Base-by-base conservation (phyloP, 2,797 vertebrate species). In the Hirundo rustica region DNA sequence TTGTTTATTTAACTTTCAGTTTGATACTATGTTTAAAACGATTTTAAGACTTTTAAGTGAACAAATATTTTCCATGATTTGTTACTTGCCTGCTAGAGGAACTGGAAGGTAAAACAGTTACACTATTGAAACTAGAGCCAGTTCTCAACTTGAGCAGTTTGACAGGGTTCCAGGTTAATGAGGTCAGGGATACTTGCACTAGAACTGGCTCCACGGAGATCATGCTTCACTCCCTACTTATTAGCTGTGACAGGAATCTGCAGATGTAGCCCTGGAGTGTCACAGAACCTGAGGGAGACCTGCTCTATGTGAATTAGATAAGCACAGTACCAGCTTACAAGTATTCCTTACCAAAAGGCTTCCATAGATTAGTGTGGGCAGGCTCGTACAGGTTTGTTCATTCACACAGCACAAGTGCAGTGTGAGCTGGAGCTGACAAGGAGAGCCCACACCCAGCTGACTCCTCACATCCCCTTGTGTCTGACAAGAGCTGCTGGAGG, bases 341-440 rank as follows among this genome's bases (percentile, higher is more conserved):
- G 55, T 55, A 16, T 54, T 92, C 17, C 42, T 81, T 81, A 34
- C n/a, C 32, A 20, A 32, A 60, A 73, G 38, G 62, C 50, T 57
- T 55, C 32, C 3, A 3, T 70, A 62, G 20, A n/a, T 83, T 38
- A 30, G 22, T 3, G 57, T 71, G 54, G 45, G 71, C 48, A 62
- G 64, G n/a, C 26, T 48, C 0, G 0, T 38, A 10, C 1, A 6
- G 50, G 47, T 65, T 38, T 3, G 3, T 61, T 89, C 32, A 14
- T 45, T 78, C 34, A 15, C 34, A 29, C 7, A 58, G 79, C 70
- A 15, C 16, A 42, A 67, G 23, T 42, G 81, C 73, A 36, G 16
- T 5, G 22, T 18, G 25, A 93, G 62, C 47, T 47, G 58, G 47
- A 87, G 40, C 58, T 64, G 42, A 40, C 42, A 27, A 0, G 10